These are phyloP conservation scores for Coenonympha arcania DNA, from an alignment of 2,888 invertebrate species.

Conservation along the genomic window DNA sequence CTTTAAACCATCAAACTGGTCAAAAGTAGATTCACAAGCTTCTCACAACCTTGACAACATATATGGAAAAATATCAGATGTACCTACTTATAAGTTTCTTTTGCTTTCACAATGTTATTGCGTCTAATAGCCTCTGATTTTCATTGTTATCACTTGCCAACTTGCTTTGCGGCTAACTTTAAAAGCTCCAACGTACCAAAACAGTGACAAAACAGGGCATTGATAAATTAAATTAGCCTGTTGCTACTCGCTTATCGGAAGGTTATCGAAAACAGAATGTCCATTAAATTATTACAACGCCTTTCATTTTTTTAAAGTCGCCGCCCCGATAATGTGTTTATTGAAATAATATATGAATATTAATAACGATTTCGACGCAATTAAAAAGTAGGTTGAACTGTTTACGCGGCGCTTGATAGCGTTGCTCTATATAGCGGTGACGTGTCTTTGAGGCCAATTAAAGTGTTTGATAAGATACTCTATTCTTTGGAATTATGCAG, in stretches of 20 bases:
- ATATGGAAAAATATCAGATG: too few relatives aligned
- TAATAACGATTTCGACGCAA: conserved; percentile 57
- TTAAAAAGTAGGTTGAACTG: conserved; percentile 37
- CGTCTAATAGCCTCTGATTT: too few relatives aligned
- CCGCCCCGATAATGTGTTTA: conserved; percentile 60
- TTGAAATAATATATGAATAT: conserved; percentile 48
- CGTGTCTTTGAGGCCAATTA: background rate
- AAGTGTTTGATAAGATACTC: background rate
- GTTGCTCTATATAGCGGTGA: background rate
- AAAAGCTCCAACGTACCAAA: too few relatives aligned
- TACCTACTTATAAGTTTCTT: too few relatives aligned
- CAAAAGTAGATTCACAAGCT: too few relatives aligned
- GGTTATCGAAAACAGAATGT: conserved; percentile 49
- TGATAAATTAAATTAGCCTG: conserved; percentile 8
- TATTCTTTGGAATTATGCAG: too few relatives aligned
- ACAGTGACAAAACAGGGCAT: too few relatives aligned
- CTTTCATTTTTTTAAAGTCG: conserved; percentile 41
- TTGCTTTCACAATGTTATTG: too few relatives aligned
- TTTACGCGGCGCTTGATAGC: conserved; percentile 30
- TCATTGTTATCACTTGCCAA: too few relatives aligned
- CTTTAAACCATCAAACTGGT: too few relatives aligned
- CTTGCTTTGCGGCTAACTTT: too few relatives aligned
- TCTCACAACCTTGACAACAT: too few relatives aligned
- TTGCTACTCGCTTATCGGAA: conserved; percentile 26
- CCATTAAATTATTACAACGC: conserved; percentile 49